Conservation (phyloP, 2,113 vertebrate genomes). For the Mus pahari region DNA sequence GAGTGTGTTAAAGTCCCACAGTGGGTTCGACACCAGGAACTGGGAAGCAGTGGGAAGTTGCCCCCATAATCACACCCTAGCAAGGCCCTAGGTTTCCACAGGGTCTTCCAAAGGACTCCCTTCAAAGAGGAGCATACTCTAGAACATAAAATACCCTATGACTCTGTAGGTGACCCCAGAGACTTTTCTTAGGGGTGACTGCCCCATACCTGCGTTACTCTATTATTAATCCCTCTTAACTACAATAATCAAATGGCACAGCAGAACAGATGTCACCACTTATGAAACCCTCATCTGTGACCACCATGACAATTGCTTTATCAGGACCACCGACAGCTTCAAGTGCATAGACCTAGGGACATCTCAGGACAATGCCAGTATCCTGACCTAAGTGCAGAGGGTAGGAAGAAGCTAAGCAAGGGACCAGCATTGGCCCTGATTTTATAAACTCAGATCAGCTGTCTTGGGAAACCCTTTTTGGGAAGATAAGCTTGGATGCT, state of each 20-base stretch:
- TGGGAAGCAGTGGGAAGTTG: not conserved
- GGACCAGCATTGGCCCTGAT: not conserved
- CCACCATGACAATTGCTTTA: too few relatives aligned
- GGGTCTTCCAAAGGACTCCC: too few relatives aligned
- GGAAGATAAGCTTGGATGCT: not conserved
- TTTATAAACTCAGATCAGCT: accelerated
- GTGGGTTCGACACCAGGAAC: not conserved
- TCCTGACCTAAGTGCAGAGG: not conserved
- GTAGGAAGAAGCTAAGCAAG: not conserved
- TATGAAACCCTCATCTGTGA: too few relatives aligned
- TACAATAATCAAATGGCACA: too few relatives aligned
- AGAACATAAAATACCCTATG: too few relatives aligned
- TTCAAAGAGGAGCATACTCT: not conserved
- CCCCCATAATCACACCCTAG: not conserved
- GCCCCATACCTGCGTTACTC: accelerated
- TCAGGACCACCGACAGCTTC: not conserved
- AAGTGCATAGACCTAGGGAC: not conserved
- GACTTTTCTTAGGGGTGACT: not conserved
- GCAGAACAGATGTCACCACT: not conserved
- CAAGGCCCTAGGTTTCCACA: not conserved
- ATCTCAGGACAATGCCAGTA: not conserved
- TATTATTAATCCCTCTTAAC: not conserved
- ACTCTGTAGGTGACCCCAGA: not conserved
- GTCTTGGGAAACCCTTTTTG: not conserved
- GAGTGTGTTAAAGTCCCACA: not conserved